A percentile compares a stretch with the other conserved stretches of the same genome.
Conservation (phyloP, 1,140 invertebrate species). For the Metopolophium dirhodum region DNA sequence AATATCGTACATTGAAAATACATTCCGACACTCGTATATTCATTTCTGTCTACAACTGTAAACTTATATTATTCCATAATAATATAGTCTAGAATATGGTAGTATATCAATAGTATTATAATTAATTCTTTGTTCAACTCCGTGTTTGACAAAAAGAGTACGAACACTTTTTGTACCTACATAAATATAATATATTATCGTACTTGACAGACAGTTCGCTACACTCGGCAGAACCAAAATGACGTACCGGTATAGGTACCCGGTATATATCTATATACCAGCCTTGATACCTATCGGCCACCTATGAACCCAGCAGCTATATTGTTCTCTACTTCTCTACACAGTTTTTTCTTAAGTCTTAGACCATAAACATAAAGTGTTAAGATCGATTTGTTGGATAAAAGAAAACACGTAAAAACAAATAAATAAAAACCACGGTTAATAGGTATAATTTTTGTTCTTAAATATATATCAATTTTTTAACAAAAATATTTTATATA, state of each 20-base stretch:
- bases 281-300: neutral
- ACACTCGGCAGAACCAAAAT: neutral
- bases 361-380: neutral
- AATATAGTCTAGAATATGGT: too few relatives aligned
- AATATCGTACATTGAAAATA: neutral
- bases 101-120: too few relatives aligned
- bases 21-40: neutral
- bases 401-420: constrained; percentile 20
- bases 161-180: neutral
- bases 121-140: neutral
- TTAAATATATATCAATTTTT: constrained; percentile 57
- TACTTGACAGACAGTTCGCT: neutral
- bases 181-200: neutral
- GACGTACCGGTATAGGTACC: neutral
- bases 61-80: neutral
- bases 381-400: neutral
- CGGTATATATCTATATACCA: neutral
- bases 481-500: constrained; percentile 57
- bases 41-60: neutral
- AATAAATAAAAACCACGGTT: constrained; percentile 52
- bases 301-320: neutral
- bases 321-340: neutral
- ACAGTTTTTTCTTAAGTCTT: neutral
- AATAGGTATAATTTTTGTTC: constrained; percentile 56
- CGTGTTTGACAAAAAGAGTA: neutral